phyloP scores from a whole-genome alignment of 2,113 vertebrate genomes.

The Zapus hudsonius region DNA sequence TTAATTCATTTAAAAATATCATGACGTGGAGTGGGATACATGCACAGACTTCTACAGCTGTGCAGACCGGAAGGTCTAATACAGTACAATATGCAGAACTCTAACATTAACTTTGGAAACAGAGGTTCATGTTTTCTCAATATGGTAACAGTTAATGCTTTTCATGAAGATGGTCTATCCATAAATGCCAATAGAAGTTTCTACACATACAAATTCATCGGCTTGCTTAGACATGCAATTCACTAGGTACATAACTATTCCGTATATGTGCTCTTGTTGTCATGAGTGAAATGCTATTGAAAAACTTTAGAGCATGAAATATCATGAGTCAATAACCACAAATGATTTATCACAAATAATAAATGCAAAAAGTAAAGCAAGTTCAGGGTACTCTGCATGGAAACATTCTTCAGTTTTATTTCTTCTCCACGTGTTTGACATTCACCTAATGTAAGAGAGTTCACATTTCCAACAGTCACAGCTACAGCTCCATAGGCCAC shows the following conservation, averaged over 20 bases:
- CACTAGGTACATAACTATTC: background rate
- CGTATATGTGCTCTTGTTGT: background rate
- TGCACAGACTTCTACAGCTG: background rate
- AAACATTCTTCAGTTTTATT: background rate
- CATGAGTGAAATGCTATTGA: background rate
- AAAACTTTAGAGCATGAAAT: background rate
- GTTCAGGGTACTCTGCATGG: background rate
- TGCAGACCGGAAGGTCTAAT: background rate
- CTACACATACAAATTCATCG: background rate
- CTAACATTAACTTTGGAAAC: background rate
- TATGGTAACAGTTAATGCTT: background rate
- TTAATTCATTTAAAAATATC: background rate
- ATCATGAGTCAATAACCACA: background rate
- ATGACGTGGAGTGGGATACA: background rate
- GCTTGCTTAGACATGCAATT: background rate
- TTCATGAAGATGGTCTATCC: background rate
- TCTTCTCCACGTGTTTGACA: background rate
- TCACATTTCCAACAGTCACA: background rate
- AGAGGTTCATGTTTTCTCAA: background rate
- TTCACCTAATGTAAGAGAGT: background rate
- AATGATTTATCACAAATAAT: too few relatives aligned
- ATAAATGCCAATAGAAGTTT: background rate
- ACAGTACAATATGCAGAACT: background rate
- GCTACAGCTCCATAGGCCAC: too few relatives aligned
- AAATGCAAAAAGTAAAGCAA: too few relatives aligned